Percentiles rank a stretch among this genome's conserved stretches.
Conservation (phyloP, 2,113 vertebrate genomes). For the Ailuropoda melanoleuca region DNA sequence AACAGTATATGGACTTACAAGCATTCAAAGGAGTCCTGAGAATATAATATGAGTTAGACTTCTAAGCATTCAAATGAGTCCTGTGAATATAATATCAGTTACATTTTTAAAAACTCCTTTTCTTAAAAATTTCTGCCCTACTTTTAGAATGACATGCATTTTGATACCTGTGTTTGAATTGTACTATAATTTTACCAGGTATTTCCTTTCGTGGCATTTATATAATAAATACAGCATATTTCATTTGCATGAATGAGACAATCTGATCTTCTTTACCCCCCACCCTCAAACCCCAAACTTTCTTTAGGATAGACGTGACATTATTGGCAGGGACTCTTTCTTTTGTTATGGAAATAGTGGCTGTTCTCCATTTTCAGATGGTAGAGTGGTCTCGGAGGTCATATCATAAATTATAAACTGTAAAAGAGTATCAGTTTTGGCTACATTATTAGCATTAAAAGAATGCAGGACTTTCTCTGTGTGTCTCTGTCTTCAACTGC, state of each 20-base stretch:
- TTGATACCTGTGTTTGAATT: neutral
- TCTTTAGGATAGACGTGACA: neutral
- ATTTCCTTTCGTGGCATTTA: neutral
- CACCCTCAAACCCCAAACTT: neutral
- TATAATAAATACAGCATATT: neutral
- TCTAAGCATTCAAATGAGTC: neutral
- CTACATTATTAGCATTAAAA: neutral
- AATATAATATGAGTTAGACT: neutral
- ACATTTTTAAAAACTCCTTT: neutral
- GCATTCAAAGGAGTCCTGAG: neutral
- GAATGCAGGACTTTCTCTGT: neutral
- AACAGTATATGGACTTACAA: neutral
- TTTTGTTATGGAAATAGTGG: slow-evolving; percentile 41
- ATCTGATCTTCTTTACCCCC: neutral
- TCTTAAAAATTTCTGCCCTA: neutral
- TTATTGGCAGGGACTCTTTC: neutral
- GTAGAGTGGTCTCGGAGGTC: neutral
- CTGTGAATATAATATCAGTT: neutral
- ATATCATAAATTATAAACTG: neutral
- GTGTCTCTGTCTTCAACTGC: neutral
- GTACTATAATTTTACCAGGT: neutral
- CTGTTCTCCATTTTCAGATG: neutral
- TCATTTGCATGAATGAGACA: neutral
- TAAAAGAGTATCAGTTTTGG: neutral
- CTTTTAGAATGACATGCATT: neutral